Conservation (phyloP, 1,140 invertebrate genomes). For the Muscidifurax raptorellus region DNA sequence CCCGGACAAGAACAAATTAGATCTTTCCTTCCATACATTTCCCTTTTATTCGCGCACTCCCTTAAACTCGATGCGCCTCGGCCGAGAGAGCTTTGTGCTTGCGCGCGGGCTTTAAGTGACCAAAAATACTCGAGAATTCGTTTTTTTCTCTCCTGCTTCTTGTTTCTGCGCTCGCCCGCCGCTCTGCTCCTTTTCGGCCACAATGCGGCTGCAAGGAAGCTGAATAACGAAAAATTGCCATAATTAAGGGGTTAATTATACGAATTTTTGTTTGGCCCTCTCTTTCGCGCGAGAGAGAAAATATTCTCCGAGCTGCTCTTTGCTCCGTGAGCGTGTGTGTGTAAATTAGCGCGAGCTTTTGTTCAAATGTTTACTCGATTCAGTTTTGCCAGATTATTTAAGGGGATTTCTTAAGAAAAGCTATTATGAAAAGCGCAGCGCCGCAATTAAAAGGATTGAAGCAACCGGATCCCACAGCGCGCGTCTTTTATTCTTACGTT, state of each 20-base stretch:
- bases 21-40: conserved; percentile 76
- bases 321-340: neutral
- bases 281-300: conserved; percentile 1
- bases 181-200: neutral
- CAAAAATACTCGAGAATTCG: conserved; percentile 52
- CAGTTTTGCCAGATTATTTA: conserved; percentile 36
- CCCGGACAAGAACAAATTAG: conserved; percentile 76
- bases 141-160: conserved; percentile 17
- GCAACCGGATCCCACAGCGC: neutral
- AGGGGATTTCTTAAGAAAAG: conserved; percentile 33
- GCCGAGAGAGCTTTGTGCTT: conserved; percentile 41
- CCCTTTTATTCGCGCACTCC: conserved; percentile 71
- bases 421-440: conserved; percentile 7
- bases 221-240: conserved; percentile 55
- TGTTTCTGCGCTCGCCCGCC: neutral
- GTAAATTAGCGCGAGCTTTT: conserved; percentile 19
- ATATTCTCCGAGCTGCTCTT: conserved; percentile 8
- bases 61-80: conserved; percentile 54
- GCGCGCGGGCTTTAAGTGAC: conserved; percentile 44
- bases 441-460: conserved; percentile 23
- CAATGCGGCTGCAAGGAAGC: conserved; percentile 49
- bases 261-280: conserved; percentile 48
- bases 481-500: conserved; percentile 7
- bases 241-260: conserved; percentile 54
- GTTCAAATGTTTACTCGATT: conserved; percentile 42